phyloP scores from a whole-genome alignment of 2,113 vertebrate genomes.

The Alexandromys fortis region DNA sequence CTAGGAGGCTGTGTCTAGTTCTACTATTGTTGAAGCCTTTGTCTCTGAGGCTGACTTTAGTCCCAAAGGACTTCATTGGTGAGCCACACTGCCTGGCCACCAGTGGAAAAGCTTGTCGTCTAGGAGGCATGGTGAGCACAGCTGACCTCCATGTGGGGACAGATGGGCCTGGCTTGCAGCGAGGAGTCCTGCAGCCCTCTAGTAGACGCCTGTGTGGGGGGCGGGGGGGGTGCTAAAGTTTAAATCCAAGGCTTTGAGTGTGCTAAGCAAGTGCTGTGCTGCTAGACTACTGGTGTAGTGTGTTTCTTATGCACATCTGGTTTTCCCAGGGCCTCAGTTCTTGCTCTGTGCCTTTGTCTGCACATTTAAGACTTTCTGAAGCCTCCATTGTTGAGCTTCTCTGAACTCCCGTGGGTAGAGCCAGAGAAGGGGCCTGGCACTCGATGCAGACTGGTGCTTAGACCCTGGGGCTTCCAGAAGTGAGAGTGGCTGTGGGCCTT shows the following conservation, averaged over 20 bases:
- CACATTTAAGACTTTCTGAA: slow-evolving; percentile 30
- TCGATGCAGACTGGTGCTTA: neutral
- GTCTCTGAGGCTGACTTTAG: slow-evolving; percentile 6
- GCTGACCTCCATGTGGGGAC: neutral
- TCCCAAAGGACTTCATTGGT: slow-evolving; percentile 25
- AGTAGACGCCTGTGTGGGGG: neutral
- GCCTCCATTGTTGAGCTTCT: neutral
- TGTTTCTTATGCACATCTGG: neutral
- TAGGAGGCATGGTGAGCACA: neutral
- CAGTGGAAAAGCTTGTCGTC: neutral
- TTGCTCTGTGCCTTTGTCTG: slow-evolving; percentile 46
- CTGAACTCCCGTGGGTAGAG: slow-evolving; percentile 1
- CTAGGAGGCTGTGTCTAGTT: neutral
- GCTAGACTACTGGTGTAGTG: neutral
- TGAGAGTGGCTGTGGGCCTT: neutral
- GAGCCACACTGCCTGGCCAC: neutral
- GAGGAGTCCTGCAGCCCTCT: neutral
- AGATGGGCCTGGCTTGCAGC: neutral
- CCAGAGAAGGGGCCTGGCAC: neutral
- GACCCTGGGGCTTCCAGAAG: slow-evolving; percentile 1
- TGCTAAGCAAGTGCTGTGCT: neutral
- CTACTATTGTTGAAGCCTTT: neutral
- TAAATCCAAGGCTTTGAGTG: neutral
- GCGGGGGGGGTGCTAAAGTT: neutral
- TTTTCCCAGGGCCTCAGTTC: neutral